Evolutionary conservation across 2,888 invertebrate species (phyloP).

Genomic region (Neoscelio sp.): DNA sequence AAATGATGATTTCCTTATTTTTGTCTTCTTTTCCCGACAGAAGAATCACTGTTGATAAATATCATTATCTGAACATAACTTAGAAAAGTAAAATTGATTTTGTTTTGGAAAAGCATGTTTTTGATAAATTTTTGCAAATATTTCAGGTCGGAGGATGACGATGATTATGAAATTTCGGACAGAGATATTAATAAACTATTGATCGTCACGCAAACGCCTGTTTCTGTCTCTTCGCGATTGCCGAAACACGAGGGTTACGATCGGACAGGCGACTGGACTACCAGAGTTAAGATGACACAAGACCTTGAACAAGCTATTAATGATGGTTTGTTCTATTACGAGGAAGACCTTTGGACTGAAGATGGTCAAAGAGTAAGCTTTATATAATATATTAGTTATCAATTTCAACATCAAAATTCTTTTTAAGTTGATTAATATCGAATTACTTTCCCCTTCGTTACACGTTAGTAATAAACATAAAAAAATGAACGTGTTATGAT

Average conservation of each 20-base stretch:
- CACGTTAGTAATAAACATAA: too few relatives aligned
- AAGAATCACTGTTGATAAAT: constrained; percentile 62
- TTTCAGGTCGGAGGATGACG: constrained; percentile 91
- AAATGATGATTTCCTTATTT: constrained; percentile 72
- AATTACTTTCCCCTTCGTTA: too few relatives aligned
- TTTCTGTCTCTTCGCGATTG: constrained; percentile 83
- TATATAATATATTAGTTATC: background rate
- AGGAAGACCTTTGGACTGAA: constrained; percentile 95
- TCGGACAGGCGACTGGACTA: constrained; percentile 94
- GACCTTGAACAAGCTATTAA: constrained; percentile 98
- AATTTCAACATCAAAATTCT: background rate
- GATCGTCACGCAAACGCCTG: constrained; percentile 93
- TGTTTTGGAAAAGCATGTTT: background rate
- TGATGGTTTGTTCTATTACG: constrained; percentile 98
- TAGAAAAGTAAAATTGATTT: constrained; percentile 7
- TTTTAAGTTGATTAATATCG: too few relatives aligned
- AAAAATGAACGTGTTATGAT: background rate
- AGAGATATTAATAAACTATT: constrained; percentile 96
- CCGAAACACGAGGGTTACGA: constrained; percentile 96
- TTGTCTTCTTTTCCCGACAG: constrained; percentile 80
- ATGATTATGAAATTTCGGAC: constrained; percentile 95
- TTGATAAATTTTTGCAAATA: too few relatives aligned
- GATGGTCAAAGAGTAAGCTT: constrained; percentile 84
- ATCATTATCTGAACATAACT: constrained; percentile 62
- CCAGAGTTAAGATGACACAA: constrained; percentile 96